phyloP scores from a whole-genome alignment of 2,888 invertebrate species.

The Philaethria dido region DNA sequence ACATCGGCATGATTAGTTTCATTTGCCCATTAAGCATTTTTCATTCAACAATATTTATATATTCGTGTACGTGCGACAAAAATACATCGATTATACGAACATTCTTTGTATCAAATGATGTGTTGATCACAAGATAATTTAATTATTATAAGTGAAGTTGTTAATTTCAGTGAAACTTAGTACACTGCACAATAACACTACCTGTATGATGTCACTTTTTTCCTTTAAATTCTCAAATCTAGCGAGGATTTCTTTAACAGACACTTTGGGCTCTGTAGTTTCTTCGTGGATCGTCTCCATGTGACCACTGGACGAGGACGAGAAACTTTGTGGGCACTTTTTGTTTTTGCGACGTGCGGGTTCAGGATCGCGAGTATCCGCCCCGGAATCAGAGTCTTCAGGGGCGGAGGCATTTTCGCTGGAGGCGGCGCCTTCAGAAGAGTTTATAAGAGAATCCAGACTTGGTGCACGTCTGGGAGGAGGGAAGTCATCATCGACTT shows the following conservation, averaged over 20 bases:
- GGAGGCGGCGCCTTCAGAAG: constrained; percentile 86
- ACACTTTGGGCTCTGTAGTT: constrained; percentile 90
- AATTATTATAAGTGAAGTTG: constrained; percentile 6
- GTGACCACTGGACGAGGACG: constrained; percentile 85
- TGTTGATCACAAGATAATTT: background rate
- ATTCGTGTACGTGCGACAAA: constrained; percentile 4
- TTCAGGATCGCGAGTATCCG: constrained; percentile 84
- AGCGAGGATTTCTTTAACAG: constrained; percentile 92
- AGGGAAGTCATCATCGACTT: constrained; percentile 66
- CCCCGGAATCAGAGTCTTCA: constrained; percentile 86
- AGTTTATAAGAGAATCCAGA: constrained; percentile 87
- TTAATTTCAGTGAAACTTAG: constrained; percentile 22
- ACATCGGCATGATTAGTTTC: constrained; percentile 7
- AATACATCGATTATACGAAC: background rate
- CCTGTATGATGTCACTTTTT: constrained; percentile 66
- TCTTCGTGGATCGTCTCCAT: constrained; percentile 94
- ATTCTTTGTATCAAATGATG: background rate
- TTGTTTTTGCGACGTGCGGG: constrained; percentile 62
- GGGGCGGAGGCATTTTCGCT: constrained; percentile 85
- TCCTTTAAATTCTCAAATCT: constrained; percentile 89
- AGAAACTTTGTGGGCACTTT: constrained; percentile 78
- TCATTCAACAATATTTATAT: constrained; percentile 10
- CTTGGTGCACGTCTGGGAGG: constrained; percentile 82
- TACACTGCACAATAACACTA: constrained; percentile 40
- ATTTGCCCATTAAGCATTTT: background rate